Conservation (phyloP, 2,113 vertebrate genomes). For the Sinocyclocheilus anophthalmus region DNA sequence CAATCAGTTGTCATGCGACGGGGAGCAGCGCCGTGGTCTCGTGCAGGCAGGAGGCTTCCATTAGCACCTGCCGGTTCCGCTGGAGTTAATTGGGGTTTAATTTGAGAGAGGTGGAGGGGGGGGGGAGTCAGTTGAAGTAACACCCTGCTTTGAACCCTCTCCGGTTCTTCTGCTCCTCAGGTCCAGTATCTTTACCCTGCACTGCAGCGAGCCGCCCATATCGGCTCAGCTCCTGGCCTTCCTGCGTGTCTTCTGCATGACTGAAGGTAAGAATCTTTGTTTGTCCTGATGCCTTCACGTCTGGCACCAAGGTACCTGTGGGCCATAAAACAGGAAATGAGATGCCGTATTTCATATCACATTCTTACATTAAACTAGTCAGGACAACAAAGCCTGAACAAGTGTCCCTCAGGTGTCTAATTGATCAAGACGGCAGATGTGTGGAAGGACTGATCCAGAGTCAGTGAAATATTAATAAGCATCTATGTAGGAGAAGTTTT, state of each 20-base stretch:
- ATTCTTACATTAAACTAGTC: neutral
- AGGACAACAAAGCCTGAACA: slow-evolving; percentile 14
- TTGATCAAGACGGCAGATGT: slow-evolving; percentile 70
- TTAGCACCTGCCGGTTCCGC: slow-evolving; percentile 41
- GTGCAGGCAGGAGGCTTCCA: slow-evolving; percentile 30
- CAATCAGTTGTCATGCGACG: slow-evolving; percentile 55
- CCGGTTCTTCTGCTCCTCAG: slow-evolving; percentile 68
- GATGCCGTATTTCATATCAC: neutral
- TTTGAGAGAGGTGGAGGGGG: neutral
- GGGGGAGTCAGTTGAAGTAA: neutral
- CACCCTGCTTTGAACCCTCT: neutral
- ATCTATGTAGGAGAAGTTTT: slow-evolving; percentile 56
- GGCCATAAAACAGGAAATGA: slow-evolving; percentile 27
- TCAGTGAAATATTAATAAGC: slow-evolving; percentile 67
- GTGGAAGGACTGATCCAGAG: slow-evolving; percentile 55
- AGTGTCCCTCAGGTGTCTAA: slow-evolving; percentile 56
- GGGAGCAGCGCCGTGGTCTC: slow-evolving; percentile 11
- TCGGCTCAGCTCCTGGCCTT: slow-evolving; percentile 96
- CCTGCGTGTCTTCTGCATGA: slow-evolving; percentile 98
- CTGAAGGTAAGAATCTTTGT: slow-evolving; percentile 81
- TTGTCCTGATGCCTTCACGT: neutral
- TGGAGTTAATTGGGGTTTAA: slow-evolving; percentile 47
- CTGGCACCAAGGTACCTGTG: neutral
- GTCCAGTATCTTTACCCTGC: slow-evolving; percentile 92
- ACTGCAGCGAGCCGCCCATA: slow-evolving; percentile 90